These are phyloP conservation scores for Teleogryllus oceanicus DNA, from an alignment of 2,888 invertebrate species.

Conservation along the genomic window DNA sequence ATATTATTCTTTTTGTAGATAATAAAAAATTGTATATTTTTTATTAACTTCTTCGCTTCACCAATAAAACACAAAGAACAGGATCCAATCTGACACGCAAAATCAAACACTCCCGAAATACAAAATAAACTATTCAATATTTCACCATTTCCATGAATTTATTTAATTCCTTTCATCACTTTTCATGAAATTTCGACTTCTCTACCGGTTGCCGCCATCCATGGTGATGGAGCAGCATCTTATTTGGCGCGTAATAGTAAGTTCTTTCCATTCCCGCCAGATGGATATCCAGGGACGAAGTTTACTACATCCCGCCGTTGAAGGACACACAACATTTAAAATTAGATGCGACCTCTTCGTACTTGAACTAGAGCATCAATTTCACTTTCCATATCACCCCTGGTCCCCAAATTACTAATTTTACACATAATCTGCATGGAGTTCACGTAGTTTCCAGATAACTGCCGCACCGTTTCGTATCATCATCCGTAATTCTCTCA, in stretches of 20 bases:
- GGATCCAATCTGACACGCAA: too few species aligned
- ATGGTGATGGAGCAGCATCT: slow-evolving; percentile 24
- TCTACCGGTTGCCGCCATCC: neutral
- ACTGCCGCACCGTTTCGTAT: slow-evolving; percentile 29
- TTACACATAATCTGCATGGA: neutral
- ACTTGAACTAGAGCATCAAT: slow-evolving; percentile 24
- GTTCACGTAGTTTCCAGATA: neutral
- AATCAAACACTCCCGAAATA: too few species aligned
- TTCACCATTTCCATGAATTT: too few species aligned
- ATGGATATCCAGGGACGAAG: slow-evolving; percentile 36
- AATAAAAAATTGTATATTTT: slow-evolving; percentile 20
- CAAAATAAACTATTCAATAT: too few species aligned
- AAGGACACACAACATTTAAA: slow-evolving; percentile 46
- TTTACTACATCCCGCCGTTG: slow-evolving; percentile 41
- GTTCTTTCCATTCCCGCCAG: slow-evolving; percentile 39
- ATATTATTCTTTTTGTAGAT: neutral
- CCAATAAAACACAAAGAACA: too few species aligned
- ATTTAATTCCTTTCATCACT: too few species aligned
- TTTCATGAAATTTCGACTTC: neutral
- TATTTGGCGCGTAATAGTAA: slow-evolving; percentile 35
- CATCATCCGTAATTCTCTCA: slow-evolving; percentile 36
- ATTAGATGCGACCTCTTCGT: slow-evolving; percentile 30
- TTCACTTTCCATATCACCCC: neutral
- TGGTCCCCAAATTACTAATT: slow-evolving; percentile 1
- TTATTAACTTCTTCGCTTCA: too few species aligned